Percentiles rank a stretch among this genome's conserved stretches.
Evolutionary conservation across 1,140 invertebrate genomes (phyloP).

Genomic region (Eueides isabella): DNA sequence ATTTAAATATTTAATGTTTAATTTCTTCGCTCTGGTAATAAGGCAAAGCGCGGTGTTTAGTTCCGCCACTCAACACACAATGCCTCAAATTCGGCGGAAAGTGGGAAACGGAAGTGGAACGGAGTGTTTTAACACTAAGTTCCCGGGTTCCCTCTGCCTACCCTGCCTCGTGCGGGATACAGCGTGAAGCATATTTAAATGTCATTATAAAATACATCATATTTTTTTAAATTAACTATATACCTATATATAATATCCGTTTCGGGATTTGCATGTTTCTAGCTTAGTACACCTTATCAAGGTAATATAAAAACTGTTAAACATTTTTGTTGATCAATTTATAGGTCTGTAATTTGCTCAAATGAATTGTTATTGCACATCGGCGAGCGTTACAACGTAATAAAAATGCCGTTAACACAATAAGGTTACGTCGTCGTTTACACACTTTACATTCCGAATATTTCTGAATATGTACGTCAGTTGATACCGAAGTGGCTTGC

Average conservation of each 20-base stretch:
- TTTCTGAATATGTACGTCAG: not conserved
- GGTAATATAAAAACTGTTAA: not conserved
- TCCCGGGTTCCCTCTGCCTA: no score
- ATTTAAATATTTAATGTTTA: no score
- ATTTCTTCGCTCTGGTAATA: no score
- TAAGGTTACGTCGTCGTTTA: not conserved
- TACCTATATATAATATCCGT: not conserved
- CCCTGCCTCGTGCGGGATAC: no score
- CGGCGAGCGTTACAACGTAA: not conserved
- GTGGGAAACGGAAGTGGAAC: no score
- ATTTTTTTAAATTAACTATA: no score
- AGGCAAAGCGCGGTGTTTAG: no score
- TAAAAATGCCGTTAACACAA: constrained; percentile 10
- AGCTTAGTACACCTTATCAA: not conserved
- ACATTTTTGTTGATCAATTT: not conserved
- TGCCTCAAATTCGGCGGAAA: no score
- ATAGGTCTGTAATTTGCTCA: not conserved
- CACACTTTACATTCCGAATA: constrained; percentile 5
- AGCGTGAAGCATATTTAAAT: no score
- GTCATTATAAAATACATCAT: no score
- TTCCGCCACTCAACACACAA: no score
- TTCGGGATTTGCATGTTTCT: not conserved
- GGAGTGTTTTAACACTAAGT: no score
- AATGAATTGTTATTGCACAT: constrained; percentile 7
- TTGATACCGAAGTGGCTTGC: not conserved